Conservation (phyloP, 2,797 vertebrate species). For the Petrocephalus sullivani region DNA sequence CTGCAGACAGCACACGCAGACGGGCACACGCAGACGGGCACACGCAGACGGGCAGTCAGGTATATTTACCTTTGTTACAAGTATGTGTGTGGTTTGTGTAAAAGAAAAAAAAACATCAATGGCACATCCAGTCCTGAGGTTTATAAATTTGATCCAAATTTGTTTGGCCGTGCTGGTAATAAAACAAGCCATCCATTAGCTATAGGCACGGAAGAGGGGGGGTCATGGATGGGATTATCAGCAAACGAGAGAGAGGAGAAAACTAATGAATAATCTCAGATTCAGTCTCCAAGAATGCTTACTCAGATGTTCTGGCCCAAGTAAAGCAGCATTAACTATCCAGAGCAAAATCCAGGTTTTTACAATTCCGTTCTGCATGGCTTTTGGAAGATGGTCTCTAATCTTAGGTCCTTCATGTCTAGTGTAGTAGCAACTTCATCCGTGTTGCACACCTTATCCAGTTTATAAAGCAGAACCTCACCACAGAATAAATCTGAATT, state of each 20-base stretch:
- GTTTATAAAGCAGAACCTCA: neutral
- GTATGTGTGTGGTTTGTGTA: constrained; percentile 17
- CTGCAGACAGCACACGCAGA: neutral
- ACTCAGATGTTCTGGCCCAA: constrained; percentile 20
- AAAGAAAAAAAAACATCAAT: constrained; percentile 40
- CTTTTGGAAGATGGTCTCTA: neutral
- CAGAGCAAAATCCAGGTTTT: constrained; percentile 14
- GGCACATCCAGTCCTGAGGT: constrained; percentile 47
- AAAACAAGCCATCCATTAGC: constrained; percentile 51
- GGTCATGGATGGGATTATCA: constrained; percentile 21
- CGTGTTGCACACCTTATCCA: neutral
- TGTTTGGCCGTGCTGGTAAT: constrained; percentile 47
- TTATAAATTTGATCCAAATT: constrained; percentile 58
- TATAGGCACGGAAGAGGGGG: constrained; percentile 22
- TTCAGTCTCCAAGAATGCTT: constrained; percentile 43
- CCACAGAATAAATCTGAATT: neutral
- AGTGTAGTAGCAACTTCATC: neutral
- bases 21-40: neutral
- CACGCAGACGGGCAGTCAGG: neutral
- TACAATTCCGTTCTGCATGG: neutral
- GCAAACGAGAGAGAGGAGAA: constrained; percentile 30
- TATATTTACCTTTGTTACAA: neutral
- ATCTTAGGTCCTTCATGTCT: neutral
- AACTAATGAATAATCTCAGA: constrained; percentile 56
- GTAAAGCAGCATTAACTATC: constrained; percentile 5